phyloP scores from a whole-genome alignment of 2,888 invertebrate genomes.

The Tipula helvola region DNA sequence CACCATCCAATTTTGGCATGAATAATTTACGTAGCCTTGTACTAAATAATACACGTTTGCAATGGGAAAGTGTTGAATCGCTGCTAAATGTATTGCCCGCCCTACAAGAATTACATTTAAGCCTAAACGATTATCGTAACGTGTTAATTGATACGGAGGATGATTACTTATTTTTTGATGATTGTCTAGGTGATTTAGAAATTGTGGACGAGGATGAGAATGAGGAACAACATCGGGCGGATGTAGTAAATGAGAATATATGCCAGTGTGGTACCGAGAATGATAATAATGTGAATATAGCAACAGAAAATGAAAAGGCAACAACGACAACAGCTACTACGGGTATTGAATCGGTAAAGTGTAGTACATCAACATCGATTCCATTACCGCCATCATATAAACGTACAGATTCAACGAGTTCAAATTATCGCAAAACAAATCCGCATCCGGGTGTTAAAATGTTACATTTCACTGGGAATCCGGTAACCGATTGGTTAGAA shows the following conservation, averaged over 20 bases:
- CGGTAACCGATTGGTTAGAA: constrained; percentile 71
- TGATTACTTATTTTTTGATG: constrained; percentile 15
- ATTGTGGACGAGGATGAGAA: constrained; percentile 18
- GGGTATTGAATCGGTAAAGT: neutral
- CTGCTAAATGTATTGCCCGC: constrained; percentile 63
- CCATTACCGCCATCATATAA: constrained; percentile 13
- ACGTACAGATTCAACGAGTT: constrained; percentile 17
- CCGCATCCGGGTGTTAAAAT: constrained; percentile 59
- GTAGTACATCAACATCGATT: neutral
- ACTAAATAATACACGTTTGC: constrained; percentile 74
- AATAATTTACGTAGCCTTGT: constrained; percentile 62
- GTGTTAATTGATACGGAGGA: constrained; percentile 49
- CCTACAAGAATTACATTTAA: constrained; percentile 83
- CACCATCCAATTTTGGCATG: constrained; percentile 30
- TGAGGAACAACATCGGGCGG: neutral
- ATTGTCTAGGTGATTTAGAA: constrained; percentile 16
- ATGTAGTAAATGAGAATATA: constrained; percentile 14
- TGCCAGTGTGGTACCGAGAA: constrained; percentile 11
- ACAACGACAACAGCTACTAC: neutral
- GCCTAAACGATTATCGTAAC: constrained; percentile 74
- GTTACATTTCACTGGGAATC: constrained; percentile 80
- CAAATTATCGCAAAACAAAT: constrained; percentile 25
- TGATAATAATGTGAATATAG: neutral
- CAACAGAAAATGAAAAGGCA: neutral
- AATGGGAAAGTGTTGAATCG: constrained; percentile 71